Evolutionary conservation across 2,797 vertebrate genomes (phyloP), one percentile per base, ranked within the genome.

Genomic region (Rhyacichthys aspro): DNA sequence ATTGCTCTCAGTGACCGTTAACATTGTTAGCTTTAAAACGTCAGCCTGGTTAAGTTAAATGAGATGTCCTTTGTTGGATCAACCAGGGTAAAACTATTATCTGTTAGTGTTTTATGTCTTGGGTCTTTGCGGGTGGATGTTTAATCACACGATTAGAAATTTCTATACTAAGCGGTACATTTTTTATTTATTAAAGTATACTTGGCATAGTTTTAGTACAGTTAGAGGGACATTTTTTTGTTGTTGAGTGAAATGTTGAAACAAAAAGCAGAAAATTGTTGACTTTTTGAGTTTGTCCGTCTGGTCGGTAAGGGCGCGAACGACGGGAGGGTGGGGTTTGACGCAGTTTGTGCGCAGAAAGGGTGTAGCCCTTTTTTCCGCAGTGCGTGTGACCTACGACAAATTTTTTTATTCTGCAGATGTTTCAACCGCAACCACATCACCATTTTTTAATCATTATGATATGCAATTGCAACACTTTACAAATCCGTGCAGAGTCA

Each of bases 341-440:
- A 75, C 89, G 91, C 91, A 93, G 88, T 93, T 90, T 46, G 79
- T 90, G 84, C 90, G 90, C 91, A 92, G 84, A 47, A 88, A 91
- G 92, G 92, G 93, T 87, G 93, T 89, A 73, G 81, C 86, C 90
- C 70, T 16, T 68, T 87, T 91, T 86, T 66, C 90, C 87, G 92
- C 93, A 93, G 90, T 90, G 84, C 87, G 64, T 59, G 60, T 81
- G 87, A 92, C 88, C 90, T 80, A 82, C 88, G 90, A 91, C 87
- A 88, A 90, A 89, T 90, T 61, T 65, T 68, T 81, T 79, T 74
- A 77, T 82, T 79, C 84, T 84, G 69, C 83, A 88, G 84, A 83
- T 82, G 50, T 86, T 83, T 70, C 50, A 76, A 45, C 55, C 50
- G 46, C 63, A 62, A 16, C 36, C 18, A 47, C 62, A 55, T 66